Evolutionary conservation across 2,888 invertebrate genomes (phyloP).

Genomic region (Eupithecia dodoneata): DNA sequence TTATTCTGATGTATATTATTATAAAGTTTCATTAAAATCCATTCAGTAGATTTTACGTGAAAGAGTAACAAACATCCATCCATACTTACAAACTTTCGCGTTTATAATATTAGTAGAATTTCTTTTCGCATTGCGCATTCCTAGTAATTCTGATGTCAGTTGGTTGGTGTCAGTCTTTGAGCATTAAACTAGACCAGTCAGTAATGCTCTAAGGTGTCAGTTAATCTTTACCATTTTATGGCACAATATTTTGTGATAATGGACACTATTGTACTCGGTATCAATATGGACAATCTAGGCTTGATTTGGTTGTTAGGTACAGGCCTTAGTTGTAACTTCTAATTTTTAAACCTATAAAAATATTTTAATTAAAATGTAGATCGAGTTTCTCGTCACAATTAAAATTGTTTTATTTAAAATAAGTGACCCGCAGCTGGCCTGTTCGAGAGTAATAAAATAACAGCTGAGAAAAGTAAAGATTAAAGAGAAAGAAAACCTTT

Average conservation of each 20-base stretch:
- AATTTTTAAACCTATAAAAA: background rate
- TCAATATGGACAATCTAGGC: no score
- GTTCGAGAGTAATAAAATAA: conserved; percentile 2
- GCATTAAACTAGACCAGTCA: no score
- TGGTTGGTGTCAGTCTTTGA: background rate
- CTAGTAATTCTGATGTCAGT: background rate
- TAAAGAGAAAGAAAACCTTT: conserved; percentile 23
- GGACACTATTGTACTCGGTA: background rate
- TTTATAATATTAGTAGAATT: no score
- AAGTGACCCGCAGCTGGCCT: background rate
- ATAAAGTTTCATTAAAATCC: no score
- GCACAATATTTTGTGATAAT: background rate
- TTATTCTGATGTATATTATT: no score
- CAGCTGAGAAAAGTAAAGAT: background rate
- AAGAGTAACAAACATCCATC: no score
- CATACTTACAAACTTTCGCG: no score
- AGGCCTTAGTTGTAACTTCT: background rate
- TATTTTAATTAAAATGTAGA: background rate
- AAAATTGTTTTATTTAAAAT: conserved; percentile 1
- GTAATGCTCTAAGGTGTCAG: no score
- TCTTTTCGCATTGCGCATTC: no score
- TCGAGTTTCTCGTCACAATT: background rate
- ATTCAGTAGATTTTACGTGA: no score
- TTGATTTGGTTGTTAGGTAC: background rate
- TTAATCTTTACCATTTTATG: background rate